Conservation (phyloP, 1,140 invertebrate genomes). For the Physella acuta region DNA sequence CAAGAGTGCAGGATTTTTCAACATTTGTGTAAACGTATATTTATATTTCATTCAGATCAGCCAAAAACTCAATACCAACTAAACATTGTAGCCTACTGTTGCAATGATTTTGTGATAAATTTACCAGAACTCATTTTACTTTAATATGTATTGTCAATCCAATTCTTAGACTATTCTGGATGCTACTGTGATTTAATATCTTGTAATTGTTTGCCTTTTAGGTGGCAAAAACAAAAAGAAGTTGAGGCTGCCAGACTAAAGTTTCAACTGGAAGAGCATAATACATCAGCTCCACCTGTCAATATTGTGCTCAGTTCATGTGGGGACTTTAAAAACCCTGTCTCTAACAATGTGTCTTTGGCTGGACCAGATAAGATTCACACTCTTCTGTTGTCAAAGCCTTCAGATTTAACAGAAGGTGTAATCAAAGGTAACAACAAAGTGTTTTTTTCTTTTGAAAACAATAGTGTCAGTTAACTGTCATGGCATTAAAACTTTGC, state of each 20-base stretch:
- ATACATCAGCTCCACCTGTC: background rate
- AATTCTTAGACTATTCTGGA: background rate
- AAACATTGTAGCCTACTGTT: no score
- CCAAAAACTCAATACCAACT: no score
- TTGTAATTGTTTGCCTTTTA: conserved; percentile 1
- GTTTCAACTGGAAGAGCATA: background rate
- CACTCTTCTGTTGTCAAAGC: background rate
- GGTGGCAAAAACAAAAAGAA: conserved; percentile 26
- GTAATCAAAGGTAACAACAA: no score
- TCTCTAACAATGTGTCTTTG: conserved; percentile 21
- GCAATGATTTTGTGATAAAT: no score
- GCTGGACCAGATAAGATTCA: conserved; percentile 9
- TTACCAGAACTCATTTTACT: no score
- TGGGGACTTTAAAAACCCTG: conserved; percentile 9
- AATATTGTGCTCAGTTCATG: background rate
- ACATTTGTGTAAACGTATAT: no score
- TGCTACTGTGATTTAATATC: background rate
- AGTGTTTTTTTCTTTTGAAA: no score
- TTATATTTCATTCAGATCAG: no score
- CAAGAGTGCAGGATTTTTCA: no score
- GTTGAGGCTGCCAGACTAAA: conserved; percentile 19
- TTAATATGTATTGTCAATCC: background rate
- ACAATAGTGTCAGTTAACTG: no score
- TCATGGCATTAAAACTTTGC: no score
- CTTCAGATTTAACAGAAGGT: no score